These are phyloP conservation scores for Ichneumoninae sp. DNA, from an alignment of 2,888 invertebrate species.

Conservation along the genomic window DNA sequence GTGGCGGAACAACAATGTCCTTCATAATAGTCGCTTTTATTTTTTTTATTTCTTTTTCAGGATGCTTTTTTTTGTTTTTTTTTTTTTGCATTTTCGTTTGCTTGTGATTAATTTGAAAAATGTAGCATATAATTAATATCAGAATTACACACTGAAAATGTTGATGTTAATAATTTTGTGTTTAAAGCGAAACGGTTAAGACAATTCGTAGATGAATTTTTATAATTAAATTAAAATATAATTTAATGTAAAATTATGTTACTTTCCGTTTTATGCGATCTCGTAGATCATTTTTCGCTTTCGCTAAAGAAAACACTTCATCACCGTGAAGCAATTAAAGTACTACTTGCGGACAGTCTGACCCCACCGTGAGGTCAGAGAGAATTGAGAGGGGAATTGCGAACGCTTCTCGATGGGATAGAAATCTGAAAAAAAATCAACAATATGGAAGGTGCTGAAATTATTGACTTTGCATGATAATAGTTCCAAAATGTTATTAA, in stretches of 20 bases:
- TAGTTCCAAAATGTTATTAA: no score
- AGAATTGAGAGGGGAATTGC: no score
- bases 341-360: no score
- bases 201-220: neutral
- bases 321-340: slow-evolving; percentile 20
- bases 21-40: no score
- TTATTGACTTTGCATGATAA: no score
- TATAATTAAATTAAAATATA: neutral
- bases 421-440: no score
- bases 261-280: neutral
- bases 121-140: neutral
- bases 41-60: no score
- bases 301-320: slow-evolving; percentile 1
- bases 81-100: neutral
- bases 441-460: no score
- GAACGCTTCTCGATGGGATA: no score
- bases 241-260: neutral
- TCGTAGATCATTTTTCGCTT: neutral
- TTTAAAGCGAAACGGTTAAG: neutral
- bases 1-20: no score
- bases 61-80: neutral
- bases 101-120: neutral
- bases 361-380: no score
- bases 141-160: neutral
- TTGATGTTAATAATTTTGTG: neutral